These are phyloP conservation scores for Antheraea assamensis DNA, from an alignment of 2,888 invertebrate species.

Conservation along the genomic window DNA sequence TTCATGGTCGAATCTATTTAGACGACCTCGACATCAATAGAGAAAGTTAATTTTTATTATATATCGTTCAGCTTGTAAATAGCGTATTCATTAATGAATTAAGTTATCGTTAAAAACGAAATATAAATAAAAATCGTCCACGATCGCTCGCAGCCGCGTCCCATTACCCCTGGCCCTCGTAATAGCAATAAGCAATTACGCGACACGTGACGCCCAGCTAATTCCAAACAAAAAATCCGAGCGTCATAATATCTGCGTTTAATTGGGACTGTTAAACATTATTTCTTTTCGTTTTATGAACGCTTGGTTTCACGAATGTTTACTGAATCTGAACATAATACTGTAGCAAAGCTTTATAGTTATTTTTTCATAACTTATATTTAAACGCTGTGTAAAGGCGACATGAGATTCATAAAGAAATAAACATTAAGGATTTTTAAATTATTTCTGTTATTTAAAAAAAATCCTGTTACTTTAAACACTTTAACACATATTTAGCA, in stretches of 20 bases:
- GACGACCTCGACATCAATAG: no score
- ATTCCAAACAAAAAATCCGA: conserved; percentile 19
- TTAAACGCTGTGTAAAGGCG: no score
- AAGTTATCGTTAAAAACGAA: conserved; percentile 9
- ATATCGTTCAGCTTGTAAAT: neutral
- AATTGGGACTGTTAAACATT: neutral
- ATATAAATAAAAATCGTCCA: conserved; percentile 29
- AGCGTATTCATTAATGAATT: neutral
- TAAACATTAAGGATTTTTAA: no score
- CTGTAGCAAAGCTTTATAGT: no score
- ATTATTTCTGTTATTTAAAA: no score
- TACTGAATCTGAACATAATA: no score
- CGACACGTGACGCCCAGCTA: conserved; percentile 27
- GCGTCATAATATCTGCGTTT: neutral
- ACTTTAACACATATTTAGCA: no score
- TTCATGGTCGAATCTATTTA: no score
- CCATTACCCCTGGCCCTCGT: conserved; percentile 29
- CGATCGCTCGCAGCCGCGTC: conserved; percentile 33
- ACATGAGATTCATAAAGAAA: no score
- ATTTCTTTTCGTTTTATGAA: neutral
- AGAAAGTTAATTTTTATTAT: no score
- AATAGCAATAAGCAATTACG: conserved; percentile 35
- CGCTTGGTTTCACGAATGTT: neutral
- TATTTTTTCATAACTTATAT: neutral
- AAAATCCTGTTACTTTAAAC: no score